Base-by-base conservation (phyloP, 1,140 invertebrate species). In the Latrodectus geometricus region DNA sequence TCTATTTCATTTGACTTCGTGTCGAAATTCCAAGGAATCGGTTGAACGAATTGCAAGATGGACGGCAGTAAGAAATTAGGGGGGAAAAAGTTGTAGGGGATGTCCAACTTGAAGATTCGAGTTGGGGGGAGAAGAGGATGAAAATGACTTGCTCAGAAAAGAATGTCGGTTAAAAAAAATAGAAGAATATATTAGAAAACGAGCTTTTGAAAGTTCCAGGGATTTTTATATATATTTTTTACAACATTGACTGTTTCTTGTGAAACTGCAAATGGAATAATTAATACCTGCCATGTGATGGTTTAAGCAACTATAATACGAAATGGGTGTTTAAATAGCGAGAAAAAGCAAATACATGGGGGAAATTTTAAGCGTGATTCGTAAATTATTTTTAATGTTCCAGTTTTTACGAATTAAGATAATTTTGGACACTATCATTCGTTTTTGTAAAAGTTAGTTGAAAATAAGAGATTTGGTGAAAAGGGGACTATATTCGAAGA, bases 41-140 rank as follows among this genome's bases (percentile, higher is more conserved):
- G n/a, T 73, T 82, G 52, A 82, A 49, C 70, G 78, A 66, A 73
- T 54, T 66, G n/a, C 50, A 52, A 54, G 17, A 17, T 11, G 78
- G 68, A 65, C 56, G 69, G n/a, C 50, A 65, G 72, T 21, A 17
- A 21, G 54, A n/a, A 35, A 35, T 35, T 21, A 69, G 61, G 9
- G 61, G 35, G 20, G 14, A 8, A 9, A 4, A 48, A 69, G 68
- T 14, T 69, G 68, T 11, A 69, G 21, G 69, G 35, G 68, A 48
- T 79, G 12, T 77, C 15, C 15, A 68, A 9, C 75, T n/a, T 52
- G 21, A 23, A 23, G 72, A 74, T n/a, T 17, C 15, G 15, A 4
- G 52, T 48, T 5, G 54, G 23, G 20, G 52, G 73, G 17, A 14
- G 74, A 11, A 15, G 54, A 5, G 35, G 35, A 35, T 35, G 35